Evolutionary conservation across 2,888 invertebrate genomes (phyloP), one percentile per base, ranked within the genome.

Genomic region (Onchidella celtica): DNA sequence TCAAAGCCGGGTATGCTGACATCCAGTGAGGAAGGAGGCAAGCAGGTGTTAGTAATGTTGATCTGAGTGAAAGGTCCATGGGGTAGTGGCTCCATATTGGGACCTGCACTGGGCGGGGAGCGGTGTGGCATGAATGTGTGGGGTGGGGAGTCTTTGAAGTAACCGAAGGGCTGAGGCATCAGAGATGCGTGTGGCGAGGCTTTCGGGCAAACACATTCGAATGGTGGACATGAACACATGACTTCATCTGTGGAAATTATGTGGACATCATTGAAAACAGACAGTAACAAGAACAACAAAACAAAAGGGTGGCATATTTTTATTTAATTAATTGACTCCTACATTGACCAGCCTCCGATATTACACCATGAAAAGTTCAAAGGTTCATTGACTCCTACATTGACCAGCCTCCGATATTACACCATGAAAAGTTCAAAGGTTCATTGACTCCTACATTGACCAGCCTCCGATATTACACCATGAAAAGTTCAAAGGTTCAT

Each of bases 161-260:
- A 68, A 11, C 77, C 68, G 3, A 77, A 57, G 11, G 77, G 21
- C 4, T 66, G 36, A 6, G 63, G 55, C 24, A 66, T 65, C 32
- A 77, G 34, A 21, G 17, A 47, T 36, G 61, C 38, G 57, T 55
- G 66, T 27, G 21, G 27, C 3, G 27, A 4, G 2, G 84, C 79
- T 70, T 84, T 86, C 40, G 84, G 77, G 79, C 91, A 91, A 1
- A 87, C 89, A 78, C 90, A 90, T 75, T 91, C 91, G 77, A 91
- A 91, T 0, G 91, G 91, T 21, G 91, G 90, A 77, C 91, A 91
- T 6, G 91, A 91, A 80, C 91, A 91, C 72, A 91, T 82, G 65
- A 88, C 89, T 55, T 90, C 89, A 34, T 87, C 87, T 69, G 86
- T 87, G 88, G 84, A 73, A 87, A 87, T 59, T 24, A 65, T 11